phyloP scores from a whole-genome alignment of 2,113 vertebrate species.

The Puma concolor region DNA sequence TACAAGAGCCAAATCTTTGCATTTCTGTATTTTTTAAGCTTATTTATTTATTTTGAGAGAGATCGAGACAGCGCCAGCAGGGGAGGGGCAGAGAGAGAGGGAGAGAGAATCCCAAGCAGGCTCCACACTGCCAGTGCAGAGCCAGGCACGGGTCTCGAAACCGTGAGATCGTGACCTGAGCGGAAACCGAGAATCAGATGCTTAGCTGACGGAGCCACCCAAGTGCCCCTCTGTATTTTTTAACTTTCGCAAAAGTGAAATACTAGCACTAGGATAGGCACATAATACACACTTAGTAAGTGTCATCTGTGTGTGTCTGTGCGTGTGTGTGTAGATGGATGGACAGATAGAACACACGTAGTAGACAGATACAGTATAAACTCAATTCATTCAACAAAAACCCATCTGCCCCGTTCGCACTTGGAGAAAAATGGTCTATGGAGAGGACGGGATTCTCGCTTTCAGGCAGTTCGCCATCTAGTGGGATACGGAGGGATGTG shows the following conservation, averaged over 20 bases:
- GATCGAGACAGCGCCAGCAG: too few species aligned
- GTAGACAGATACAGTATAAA: background rate
- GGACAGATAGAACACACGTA: background rate
- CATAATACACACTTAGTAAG: background rate
- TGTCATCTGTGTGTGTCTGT: background rate
- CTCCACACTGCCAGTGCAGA: too few species aligned
- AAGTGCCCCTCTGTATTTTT: background rate
- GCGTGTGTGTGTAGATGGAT: background rate
- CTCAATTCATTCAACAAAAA: background rate
- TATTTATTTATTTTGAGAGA: too few species aligned
- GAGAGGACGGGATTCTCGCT: background rate
- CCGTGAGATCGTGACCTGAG: too few species aligned
- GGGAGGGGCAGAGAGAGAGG: too few species aligned
- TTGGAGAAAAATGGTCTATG: background rate
- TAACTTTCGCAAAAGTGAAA: slow-evolving; percentile 38
- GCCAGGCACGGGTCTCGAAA: too few species aligned
- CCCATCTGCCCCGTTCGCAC: background rate
- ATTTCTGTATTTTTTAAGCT: background rate
- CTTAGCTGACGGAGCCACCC: too few species aligned
- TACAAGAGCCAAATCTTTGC: background rate
- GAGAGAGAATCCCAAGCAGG: too few species aligned
- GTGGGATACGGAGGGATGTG: background rate
- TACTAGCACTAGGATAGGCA: background rate
- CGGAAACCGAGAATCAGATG: too few species aligned
- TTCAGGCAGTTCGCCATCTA: slow-evolving; percentile 55